Percentiles rank a stretch among this genome's conserved stretches.
Conservation (phyloP, 2,888 invertebrate genomes). For the Rhagophthalmus giganteus region DNA sequence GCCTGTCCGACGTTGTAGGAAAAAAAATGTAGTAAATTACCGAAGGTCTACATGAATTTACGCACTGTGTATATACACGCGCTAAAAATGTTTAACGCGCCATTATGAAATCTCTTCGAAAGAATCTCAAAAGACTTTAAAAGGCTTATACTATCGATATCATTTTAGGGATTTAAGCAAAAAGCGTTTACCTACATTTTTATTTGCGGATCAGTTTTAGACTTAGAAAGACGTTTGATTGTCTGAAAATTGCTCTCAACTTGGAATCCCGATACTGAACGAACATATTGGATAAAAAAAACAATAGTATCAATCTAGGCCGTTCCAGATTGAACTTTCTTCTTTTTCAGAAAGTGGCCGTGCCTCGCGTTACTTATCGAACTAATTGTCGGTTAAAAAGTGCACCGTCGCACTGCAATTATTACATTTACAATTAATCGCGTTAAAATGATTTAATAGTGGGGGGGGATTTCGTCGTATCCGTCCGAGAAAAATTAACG, state of each 20-base stretch:
- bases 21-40: conserved; percentile 19
- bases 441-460: too few species aligned
- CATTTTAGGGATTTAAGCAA: conserved; percentile 2
- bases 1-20: conserved; percentile 14
- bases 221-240: conserved; percentile 5
- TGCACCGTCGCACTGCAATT: too few species aligned
- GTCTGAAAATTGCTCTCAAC: conserved; percentile 8
- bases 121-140: conserved; percentile 1
- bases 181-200: conserved; percentile 1
- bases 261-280: too few species aligned
- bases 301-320: too few species aligned
- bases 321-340: too few species aligned
- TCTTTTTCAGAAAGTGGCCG: too few species aligned
- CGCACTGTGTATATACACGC: neutral
- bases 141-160: conserved; percentile 4
- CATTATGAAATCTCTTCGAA: neutral
- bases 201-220: neutral
- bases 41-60: conserved; percentile 9
- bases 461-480: too few species aligned
- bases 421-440: too few species aligned
- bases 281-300: too few species aligned
- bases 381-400: too few species aligned
- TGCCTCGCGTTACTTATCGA: too few species aligned
- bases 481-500: too few species aligned
- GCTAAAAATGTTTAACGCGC: conserved; percentile 2